Conservation (phyloP, 2,888 invertebrate species). For the Orthonychiurus folsomi region DNA sequence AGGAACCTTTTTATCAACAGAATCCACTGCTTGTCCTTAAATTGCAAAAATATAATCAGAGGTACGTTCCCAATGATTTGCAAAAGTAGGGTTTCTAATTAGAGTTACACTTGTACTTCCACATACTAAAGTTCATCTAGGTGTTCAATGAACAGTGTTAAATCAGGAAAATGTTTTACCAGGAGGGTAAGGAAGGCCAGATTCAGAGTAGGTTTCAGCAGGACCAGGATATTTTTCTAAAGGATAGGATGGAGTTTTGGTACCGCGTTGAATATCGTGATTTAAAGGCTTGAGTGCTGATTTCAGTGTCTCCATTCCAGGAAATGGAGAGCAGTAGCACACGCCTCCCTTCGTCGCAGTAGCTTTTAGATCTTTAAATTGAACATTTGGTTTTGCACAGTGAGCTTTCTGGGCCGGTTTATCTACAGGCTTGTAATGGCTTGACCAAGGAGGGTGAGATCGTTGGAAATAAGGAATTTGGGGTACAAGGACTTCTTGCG, state of each 20-base stretch:
- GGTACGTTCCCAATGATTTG: not conserved
- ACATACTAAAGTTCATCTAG: not conserved
- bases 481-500: not conserved
- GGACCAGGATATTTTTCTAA: too few relatives aligned
- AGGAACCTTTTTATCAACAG: slow-evolving; percentile 24
- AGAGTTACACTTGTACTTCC: not conserved
- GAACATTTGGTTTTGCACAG: too few relatives aligned
- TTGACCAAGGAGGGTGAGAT: not conserved
- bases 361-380: not conserved
- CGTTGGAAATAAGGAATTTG: not conserved
- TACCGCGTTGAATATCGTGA: too few relatives aligned
- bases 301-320: too few relatives aligned
- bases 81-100: not conserved
- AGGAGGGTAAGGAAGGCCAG: not conserved
- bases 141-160: too few relatives aligned
- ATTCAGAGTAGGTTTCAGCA: not conserved
- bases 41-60: slow-evolving; percentile 20
- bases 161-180: too few relatives aligned
- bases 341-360: too few relatives aligned
- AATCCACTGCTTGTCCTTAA: slow-evolving; percentile 22
- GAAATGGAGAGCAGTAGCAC: too few relatives aligned
- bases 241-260: too few relatives aligned
- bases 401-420: too few relatives aligned
- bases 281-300: too few relatives aligned
- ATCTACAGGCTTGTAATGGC: not conserved